Conservation (phyloP, 2,888 invertebrate species). For the Melikaiella ostensackeni region DNA sequence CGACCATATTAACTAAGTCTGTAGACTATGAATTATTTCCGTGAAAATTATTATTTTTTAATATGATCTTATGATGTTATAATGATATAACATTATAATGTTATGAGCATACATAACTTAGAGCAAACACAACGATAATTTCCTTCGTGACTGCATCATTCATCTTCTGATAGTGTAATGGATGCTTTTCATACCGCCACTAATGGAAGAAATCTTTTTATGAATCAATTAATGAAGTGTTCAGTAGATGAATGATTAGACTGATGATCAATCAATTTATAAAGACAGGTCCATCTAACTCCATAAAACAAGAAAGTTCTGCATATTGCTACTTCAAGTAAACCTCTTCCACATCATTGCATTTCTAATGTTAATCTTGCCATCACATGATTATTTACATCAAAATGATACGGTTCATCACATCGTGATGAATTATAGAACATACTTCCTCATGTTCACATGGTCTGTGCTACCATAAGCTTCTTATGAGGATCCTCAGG, state of each 20-base stretch:
- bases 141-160: background rate
- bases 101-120: background rate
- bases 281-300: background rate
- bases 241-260: background rate
- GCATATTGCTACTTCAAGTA: background rate
- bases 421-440: constrained; percentile 12
- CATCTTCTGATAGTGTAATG: background rate
- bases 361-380: constrained; percentile 10
- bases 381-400: constrained; percentile 26
- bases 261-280: background rate
- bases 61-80: background rate
- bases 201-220: constrained; percentile 12
- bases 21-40: too few relatives aligned
- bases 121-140: constrained; percentile 1
- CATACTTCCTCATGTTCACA: constrained; percentile 27
- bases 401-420: constrained; percentile 20
- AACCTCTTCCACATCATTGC: background rate
- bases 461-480: background rate
- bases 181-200: background rate
- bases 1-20: too few relatives aligned
- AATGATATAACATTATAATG: background rate
- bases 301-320: background rate
- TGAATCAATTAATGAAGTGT: constrained; percentile 1
- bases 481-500: constrained; percentile 6
- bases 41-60: background rate